Evolutionary conservation across 2,113 vertebrate species (phyloP).

Genomic region (Genyomyrus donnyi): DNA sequence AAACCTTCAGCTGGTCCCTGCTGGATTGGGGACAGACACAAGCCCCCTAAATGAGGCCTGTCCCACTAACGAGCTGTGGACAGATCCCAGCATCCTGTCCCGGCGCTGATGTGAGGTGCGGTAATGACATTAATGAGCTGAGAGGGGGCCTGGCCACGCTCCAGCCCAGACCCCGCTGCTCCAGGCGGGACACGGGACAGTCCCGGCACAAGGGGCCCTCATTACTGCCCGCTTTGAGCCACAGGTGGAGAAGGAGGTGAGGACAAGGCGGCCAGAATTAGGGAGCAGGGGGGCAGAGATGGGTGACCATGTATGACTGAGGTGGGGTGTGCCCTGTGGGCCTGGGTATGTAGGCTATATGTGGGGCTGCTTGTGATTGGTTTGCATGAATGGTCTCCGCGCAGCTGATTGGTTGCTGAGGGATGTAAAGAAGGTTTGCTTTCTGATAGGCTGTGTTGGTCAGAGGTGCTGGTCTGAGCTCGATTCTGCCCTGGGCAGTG

Average conservation of each 20-base stretch:
- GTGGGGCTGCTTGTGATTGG: not conserved
- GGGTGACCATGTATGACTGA: constrained; percentile 1
- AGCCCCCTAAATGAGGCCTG: constrained; percentile 22
- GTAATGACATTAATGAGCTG: constrained; percentile 69
- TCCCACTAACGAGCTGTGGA: constrained; percentile 60
- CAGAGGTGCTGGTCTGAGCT: not conserved
- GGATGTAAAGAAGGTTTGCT: not conserved
- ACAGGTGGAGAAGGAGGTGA: constrained; percentile 29
- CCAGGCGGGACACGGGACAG: constrained; percentile 56
- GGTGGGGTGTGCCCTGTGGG: not conserved
- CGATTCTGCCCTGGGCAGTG: not conserved
- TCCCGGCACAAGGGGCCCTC: constrained; percentile 54
- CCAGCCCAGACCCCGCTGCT: constrained; percentile 54
- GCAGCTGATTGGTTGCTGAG: not conserved
- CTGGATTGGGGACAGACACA: not conserved
- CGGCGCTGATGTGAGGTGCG: constrained; percentile 56
- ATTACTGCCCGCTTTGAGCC: constrained; percentile 50
- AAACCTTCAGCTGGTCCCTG: not conserved
- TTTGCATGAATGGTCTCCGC: not conserved
- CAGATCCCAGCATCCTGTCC: constrained; percentile 64
- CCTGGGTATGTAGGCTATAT: not conserved
- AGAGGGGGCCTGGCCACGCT: constrained; percentile 51
- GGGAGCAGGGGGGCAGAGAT: constrained; percentile 25
- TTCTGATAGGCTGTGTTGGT: not conserved
- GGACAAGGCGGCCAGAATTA: constrained; percentile 3